These are phyloP conservation scores for Keiferia lycopersicella DNA, from an alignment of 2,888 invertebrate species.

Conservation along the genomic window DNA sequence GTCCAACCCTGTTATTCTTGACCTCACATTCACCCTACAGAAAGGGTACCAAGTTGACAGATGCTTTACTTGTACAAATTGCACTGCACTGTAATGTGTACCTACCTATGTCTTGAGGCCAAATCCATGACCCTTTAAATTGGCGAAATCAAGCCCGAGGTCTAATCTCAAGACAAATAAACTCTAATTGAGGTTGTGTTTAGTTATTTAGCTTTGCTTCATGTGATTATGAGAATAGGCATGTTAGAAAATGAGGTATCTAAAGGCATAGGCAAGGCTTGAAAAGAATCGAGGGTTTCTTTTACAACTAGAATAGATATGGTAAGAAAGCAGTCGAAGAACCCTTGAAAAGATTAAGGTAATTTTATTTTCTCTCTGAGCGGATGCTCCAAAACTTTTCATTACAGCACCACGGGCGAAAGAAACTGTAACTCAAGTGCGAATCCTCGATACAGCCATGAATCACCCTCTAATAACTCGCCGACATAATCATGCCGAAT, in stretches of 20 bases:
- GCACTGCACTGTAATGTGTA: neutral
- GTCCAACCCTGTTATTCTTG: neutral
- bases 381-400: neutral
- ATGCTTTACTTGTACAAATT: neutral
- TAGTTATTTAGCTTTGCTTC: neutral
- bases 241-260: no score
- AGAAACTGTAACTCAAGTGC: conserved; percentile 6
- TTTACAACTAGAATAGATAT: no score
- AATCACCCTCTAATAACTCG: conserved; percentile 26
- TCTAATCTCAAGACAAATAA: neutral
- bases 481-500: conserved; percentile 37
- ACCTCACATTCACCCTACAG: conserved; percentile 3
- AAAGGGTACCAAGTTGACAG: conserved; percentile 18
- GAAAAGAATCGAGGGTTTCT: no score
- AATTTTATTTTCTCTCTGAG: neutral
- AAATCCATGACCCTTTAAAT: conserved; percentile 5
- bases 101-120: conserved; percentile 1
- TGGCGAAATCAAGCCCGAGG: neutral
- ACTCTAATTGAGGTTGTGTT: neutral
- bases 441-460: conserved; percentile 16
- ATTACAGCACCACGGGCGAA: neutral
- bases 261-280: no score
- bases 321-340: no score
- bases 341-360: neutral
- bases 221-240: neutral